A percentile compares a stretch with the other conserved stretches of the same genome.
Conservation (phyloP, 2,888 invertebrate species). For the Hyposoter dolosus region DNA sequence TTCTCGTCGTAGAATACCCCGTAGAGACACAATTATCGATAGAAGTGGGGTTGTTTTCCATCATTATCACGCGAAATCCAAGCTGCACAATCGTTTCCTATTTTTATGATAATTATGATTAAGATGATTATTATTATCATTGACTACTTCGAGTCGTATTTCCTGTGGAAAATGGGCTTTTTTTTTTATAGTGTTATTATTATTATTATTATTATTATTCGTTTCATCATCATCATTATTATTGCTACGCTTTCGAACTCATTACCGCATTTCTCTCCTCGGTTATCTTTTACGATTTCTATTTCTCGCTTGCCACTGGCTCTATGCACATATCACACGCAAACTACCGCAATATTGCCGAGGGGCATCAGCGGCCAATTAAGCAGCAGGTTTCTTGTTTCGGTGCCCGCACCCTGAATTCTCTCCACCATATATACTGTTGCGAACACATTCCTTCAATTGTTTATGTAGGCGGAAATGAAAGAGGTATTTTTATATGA, state of each 20-base stretch:
- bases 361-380: slow-evolving; percentile 71
- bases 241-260: slow-evolving; percentile 34
- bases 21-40: slow-evolving; percentile 66
- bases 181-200: slow-evolving; percentile 35
- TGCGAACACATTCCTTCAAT: slow-evolving; percentile 66
- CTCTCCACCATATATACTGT: not conserved
- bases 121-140: not conserved
- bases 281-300: slow-evolving; percentile 30
- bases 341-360: slow-evolving; percentile 61
- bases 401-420: slow-evolving; percentile 33
- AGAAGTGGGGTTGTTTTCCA: slow-evolving; percentile 62
- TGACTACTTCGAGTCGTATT: slow-evolving; percentile 32
- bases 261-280: slow-evolving; percentile 47
- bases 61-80: slow-evolving; percentile 56
- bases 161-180: slow-evolving; percentile 33
- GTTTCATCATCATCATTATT: not conserved
- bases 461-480: slow-evolving; percentile 67
- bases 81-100: slow-evolving; percentile 56
- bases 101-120: slow-evolving; percentile 57
- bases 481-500: slow-evolving; percentile 45
- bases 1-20: slow-evolving; percentile 53
- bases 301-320: slow-evolving; percentile 26
- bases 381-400: slow-evolving; percentile 68
- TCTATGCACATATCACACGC: slow-evolving; percentile 27
- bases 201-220: not conserved